These are phyloP conservation scores for Opisthocomus hoazin DNA, from an alignment of 2,113 vertebrate genomes.

Conservation along the genomic window DNA sequence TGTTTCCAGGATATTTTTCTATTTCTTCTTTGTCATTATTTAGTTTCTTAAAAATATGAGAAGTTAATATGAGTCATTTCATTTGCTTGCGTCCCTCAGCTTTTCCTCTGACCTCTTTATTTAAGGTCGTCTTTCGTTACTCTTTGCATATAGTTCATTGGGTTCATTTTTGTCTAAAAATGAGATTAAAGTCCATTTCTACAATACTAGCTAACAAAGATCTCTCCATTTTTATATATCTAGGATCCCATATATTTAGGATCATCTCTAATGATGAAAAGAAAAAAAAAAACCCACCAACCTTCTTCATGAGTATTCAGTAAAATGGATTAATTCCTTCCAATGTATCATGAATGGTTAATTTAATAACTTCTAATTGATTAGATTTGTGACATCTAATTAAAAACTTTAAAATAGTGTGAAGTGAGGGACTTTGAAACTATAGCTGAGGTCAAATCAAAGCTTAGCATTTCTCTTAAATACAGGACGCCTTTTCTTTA, in stretches of 20 bases:
- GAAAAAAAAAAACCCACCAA: neutral
- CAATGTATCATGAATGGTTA: neutral
- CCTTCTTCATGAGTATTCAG: neutral
- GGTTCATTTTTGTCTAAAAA: neutral
- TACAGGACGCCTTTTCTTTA: neutral
- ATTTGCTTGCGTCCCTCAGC: neutral
- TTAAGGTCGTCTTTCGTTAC: neutral
- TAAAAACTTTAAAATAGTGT: neutral
- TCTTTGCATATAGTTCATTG: neutral
- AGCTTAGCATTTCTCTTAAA: neutral
- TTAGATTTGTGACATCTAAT: neutral
- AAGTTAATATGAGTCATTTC: neutral
- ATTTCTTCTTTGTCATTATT: neutral
- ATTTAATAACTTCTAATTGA: neutral
- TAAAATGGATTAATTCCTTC: neutral
- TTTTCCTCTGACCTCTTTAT: neutral
- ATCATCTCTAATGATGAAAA: neutral
- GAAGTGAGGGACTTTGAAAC: neutral
- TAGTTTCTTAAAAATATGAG: neutral
- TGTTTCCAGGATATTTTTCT: neutral
- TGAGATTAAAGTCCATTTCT: neutral
- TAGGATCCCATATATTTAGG: neutral
- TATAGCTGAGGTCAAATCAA: neutral
- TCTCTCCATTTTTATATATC: neutral
- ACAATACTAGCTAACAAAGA: neutral